Conservation (phyloP, 2,888 invertebrate species). For the Idaea aversata region DNA sequence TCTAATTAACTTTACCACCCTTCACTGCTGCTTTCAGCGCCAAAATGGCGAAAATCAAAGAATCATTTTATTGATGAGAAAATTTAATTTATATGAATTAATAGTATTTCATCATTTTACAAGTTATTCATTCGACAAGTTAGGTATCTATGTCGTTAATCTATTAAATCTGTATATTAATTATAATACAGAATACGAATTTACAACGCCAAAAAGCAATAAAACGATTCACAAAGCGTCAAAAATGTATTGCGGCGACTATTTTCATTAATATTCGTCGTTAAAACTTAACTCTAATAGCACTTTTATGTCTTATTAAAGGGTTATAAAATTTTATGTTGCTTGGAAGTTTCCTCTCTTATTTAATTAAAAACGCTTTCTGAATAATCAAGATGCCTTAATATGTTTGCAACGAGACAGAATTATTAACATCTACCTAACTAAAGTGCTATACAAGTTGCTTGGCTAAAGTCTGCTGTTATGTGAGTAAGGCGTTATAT, state of each 20-base stretch:
- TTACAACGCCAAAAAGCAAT: slow-evolving; percentile 19
- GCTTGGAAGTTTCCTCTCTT: slow-evolving; percentile 56
- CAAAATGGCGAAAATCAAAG: too few species aligned
- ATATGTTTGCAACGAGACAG: slow-evolving; percentile 50
- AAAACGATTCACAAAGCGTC: slow-evolving; percentile 37
- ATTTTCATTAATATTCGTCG: slow-evolving; percentile 72
- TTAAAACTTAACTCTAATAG: slow-evolving; percentile 64
- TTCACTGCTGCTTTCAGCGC: too few species aligned
- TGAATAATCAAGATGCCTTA: slow-evolving; percentile 73
- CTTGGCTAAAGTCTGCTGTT: neutral
- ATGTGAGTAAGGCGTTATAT: too few species aligned
- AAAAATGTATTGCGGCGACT: slow-evolving; percentile 62
- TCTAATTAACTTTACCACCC: too few species aligned
- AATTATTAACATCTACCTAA: slow-evolving; percentile 38
- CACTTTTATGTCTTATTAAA: slow-evolving; percentile 76
- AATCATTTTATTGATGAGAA: too few species aligned
- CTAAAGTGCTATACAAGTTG: slow-evolving; percentile 12
- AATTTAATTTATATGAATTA: too few species aligned
- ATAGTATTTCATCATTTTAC: too few species aligned
- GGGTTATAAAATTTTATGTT: slow-evolving; percentile 78
- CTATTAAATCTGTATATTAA: neutral
- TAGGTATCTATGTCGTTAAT: neutral
- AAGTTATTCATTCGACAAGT: neutral
- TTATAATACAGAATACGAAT: neutral
- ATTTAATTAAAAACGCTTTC: slow-evolving; percentile 77